These are phyloP conservation scores for Dryobota labecula DNA, from an alignment of 2,888 invertebrate genomes.

Conservation along the genomic window DNA sequence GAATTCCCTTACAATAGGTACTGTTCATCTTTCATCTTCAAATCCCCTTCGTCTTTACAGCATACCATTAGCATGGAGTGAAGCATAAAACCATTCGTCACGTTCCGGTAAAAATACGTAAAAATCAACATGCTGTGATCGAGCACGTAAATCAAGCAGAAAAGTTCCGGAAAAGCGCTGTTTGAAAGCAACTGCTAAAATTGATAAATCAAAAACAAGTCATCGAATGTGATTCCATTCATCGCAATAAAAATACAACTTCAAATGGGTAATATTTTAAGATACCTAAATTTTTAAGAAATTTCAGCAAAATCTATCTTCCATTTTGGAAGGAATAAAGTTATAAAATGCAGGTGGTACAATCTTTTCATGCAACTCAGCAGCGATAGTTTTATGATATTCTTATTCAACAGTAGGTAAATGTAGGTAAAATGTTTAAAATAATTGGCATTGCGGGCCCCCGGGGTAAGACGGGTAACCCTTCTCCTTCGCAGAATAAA, in stretches of 20 bases:
- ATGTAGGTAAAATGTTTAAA: constrained; percentile 12
- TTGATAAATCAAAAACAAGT: constrained; percentile 7
- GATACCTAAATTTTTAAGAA: constrained; percentile 13
- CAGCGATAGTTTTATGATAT: constrained; percentile 29
- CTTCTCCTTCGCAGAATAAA: too few relatives aligned
- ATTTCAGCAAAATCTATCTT: constrained; percentile 16
- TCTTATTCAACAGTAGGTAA: constrained; percentile 19
- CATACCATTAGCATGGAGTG: constrained; percentile 42
- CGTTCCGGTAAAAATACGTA: constrained; percentile 31
- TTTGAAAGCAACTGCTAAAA: constrained; percentile 23
- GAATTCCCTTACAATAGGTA: not conserved
- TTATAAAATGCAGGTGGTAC: constrained; percentile 54
- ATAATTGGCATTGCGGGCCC: too few relatives aligned
- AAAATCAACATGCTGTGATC: constrained; percentile 45
- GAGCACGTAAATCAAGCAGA: constrained; percentile 52
- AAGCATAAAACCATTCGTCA: constrained; percentile 54
- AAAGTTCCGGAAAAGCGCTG: constrained; percentile 37
- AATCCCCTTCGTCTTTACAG: constrained; percentile 47
- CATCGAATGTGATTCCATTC: not conserved
- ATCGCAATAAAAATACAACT: not conserved
- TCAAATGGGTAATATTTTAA: constrained; percentile 9
- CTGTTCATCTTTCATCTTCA: constrained; percentile 44
- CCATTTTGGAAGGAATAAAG: constrained; percentile 36
- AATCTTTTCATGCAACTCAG: constrained; percentile 32
- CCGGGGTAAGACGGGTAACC: too few relatives aligned